Evolutionary conservation across 2,797 vertebrate species (phyloP).

Genomic region (Sphenopsis melanotis): DNA sequence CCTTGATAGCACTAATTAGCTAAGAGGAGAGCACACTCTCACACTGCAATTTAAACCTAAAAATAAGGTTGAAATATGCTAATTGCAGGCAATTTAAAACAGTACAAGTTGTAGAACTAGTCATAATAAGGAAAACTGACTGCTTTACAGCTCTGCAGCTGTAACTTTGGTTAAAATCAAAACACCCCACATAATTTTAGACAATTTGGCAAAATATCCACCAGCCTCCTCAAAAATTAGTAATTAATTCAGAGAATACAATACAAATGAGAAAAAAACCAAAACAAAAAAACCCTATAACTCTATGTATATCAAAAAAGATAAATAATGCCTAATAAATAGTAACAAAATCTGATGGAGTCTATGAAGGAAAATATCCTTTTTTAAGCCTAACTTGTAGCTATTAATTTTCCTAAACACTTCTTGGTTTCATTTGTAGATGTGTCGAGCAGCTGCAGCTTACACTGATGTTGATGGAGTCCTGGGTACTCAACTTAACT

Average conservation of each 20-base stretch:
- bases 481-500: background rate
- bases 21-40: conserved; percentile 88
- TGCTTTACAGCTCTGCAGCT: conserved; percentile 78
- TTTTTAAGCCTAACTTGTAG: background rate
- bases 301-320: background rate
- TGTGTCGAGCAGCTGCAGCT: background rate
- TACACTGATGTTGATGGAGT: background rate
- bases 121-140: conserved; percentile 84
- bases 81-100: conserved; percentile 90
- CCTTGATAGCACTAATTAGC: conserved; percentile 98
- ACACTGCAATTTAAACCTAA: conserved; percentile 93
- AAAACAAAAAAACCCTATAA: background rate
- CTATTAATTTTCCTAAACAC: background rate
- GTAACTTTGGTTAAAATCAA: conserved; percentile 80
- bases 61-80: conserved; percentile 94
- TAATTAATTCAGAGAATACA: background rate
- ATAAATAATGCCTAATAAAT: background rate
- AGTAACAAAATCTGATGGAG: background rate
- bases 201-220: conserved; percentile 72
- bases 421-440: background rate
- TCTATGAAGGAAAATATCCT: background rate
- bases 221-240: conserved; percentile 30
- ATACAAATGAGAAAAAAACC: background rate
- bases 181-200: conserved; percentile 72
- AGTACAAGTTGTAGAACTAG: conserved; percentile 84